phyloP scores from a whole-genome alignment of 2,888 invertebrate genomes.

The Agrotis exclamationis region DNA sequence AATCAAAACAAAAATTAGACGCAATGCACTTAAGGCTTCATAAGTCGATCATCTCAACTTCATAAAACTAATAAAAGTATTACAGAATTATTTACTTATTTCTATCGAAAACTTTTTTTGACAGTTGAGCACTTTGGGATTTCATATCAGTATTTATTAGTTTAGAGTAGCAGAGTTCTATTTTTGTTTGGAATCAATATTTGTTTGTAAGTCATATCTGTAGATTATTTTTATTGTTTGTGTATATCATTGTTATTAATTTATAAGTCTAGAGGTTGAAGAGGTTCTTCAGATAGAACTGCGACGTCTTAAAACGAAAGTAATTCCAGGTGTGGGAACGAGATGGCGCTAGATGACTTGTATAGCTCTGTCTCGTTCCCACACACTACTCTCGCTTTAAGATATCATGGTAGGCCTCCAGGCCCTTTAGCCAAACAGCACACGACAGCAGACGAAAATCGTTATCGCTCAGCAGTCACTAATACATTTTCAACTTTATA shows the following conservation, averaged over 20 bases:
- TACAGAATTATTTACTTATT: constrained; percentile 40
- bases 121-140: constrained; percentile 62
- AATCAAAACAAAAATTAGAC: not conserved
- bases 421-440: too few species aligned
- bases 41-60: constrained; percentile 9
- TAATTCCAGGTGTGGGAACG: too few species aligned
- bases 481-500: too few species aligned
- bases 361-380: too few species aligned
- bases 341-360: too few species aligned
- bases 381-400: too few species aligned
- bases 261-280: not conserved
- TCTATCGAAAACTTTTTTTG: constrained; percentile 54
- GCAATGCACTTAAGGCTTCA: constrained; percentile 11
- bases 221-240: not conserved
- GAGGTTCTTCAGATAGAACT: too few species aligned
- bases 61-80: constrained; percentile 25
- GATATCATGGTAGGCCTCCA: too few species aligned
- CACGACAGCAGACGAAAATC: too few species aligned
- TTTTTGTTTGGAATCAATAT: constrained; percentile 25
- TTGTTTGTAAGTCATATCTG: not conserved
- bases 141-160: constrained; percentile 32
- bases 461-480: too few species aligned
- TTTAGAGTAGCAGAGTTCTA: constrained; percentile 2
- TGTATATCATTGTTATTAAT: too few species aligned
- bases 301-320: too few species aligned